Evolutionary conservation across 2,113 vertebrate genomes (phyloP).

Genomic region (Brachyhypopomus occidentalis): DNA sequence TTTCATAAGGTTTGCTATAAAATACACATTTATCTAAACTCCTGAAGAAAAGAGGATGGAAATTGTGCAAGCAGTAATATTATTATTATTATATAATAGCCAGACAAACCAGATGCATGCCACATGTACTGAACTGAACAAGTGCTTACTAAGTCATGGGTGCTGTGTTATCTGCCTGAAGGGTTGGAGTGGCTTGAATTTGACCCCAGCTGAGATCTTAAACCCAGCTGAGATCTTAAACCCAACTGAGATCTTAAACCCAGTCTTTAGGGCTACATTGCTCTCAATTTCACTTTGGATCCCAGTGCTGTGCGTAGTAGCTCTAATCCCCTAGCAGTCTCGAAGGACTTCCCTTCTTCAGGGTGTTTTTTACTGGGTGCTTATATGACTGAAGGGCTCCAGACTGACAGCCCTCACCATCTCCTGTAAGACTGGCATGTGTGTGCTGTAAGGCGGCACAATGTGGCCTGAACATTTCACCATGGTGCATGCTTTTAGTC

Average conservation of each 20-base stretch:
- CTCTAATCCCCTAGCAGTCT: background rate
- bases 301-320: background rate
- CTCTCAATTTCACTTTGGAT: background rate
- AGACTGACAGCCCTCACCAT: background rate
- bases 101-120: background rate
- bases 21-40: background rate
- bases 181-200: background rate
- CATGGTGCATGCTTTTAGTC: background rate
- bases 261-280: too few relatives aligned
- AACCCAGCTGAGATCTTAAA: background rate
- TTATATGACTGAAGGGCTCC: background rate
- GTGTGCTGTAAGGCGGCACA: background rate
- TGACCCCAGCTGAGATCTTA: background rate
- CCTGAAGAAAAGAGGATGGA: background rate
- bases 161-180: background rate
- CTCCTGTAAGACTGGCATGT: background rate
- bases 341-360: background rate
- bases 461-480: background rate
- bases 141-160: background rate
- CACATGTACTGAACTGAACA: background rate
- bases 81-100: background rate
- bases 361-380: background rate
- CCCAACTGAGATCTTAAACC: too few relatives aligned
- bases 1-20: background rate
- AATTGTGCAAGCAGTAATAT: background rate